Conservation (phyloP, 2,888 invertebrate species). For the Bembecia ichneumoniformis region DNA sequence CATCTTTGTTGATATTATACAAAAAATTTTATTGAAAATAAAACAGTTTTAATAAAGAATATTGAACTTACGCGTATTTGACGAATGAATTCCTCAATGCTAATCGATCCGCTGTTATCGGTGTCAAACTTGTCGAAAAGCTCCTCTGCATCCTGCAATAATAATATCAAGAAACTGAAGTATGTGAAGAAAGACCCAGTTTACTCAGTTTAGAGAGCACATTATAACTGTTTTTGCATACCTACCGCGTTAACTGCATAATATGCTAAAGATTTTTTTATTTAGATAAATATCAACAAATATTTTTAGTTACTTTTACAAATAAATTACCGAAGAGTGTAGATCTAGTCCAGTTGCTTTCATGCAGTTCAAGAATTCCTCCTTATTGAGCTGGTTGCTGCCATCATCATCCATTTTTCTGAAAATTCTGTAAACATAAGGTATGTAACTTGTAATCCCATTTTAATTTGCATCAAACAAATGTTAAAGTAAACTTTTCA, state of each 20-base stretch:
- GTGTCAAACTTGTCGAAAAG: conserved; percentile 83
- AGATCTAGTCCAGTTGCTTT: conserved; percentile 82
- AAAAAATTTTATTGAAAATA: background rate
- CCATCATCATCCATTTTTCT: conserved; percentile 94
- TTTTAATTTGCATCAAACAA: background rate
- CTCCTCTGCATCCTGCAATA: conserved; percentile 71
- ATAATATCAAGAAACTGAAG: background rate
- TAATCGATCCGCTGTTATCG: conserved; percentile 87
- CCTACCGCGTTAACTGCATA: background rate
- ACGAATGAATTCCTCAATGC: conserved; percentile 89
- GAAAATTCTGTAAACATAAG: conserved; percentile 75
- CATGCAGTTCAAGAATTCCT: conserved; percentile 87
- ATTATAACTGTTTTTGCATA: background rate
- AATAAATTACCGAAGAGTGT: conserved; percentile 31
- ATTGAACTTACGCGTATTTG: conserved; percentile 80
- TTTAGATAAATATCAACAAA: too few species aligned
- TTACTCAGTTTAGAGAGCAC: background rate
- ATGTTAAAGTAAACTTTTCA: too few species aligned
- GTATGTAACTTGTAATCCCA: background rate
- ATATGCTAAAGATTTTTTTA: too few species aligned
- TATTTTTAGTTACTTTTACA: too few species aligned
- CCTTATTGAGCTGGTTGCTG: conserved; percentile 82
- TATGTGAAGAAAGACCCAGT: background rate
- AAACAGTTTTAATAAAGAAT: background rate
- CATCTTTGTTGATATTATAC: too few species aligned